phyloP scores from a whole-genome alignment of 1,140 invertebrate species.

The Lasioglossum baleicum region DNA sequence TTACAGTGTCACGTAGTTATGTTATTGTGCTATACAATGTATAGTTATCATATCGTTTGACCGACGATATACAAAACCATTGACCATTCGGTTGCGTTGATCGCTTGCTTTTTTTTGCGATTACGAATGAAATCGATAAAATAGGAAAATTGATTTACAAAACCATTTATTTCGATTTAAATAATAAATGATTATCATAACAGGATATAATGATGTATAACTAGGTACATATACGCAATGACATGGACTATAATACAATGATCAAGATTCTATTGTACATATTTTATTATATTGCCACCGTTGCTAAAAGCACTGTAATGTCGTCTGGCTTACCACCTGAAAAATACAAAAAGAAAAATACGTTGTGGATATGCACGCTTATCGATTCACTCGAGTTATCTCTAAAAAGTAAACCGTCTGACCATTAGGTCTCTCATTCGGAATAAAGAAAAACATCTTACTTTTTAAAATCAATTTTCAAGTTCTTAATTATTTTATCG shows the following conservation, averaged over 20 bases:
- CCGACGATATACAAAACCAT: too few species aligned
- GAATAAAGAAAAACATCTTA: neutral
- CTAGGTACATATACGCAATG: constrained; percentile 73
- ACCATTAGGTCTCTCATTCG: neutral
- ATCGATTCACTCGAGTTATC: constrained; percentile 13
- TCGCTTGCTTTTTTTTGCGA: too few species aligned
- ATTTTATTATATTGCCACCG: constrained; percentile 86
- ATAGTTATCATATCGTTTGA: neutral
- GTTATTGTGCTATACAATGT: constrained; percentile 26
- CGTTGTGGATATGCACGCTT: constrained; percentile 11
- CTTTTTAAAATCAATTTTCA: neutral
- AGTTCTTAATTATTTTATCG: neutral
- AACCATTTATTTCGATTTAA: constrained; percentile 71
- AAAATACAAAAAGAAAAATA: constrained; percentile 72
- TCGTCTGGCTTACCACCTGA: constrained; percentile 98
- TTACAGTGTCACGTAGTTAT: constrained; percentile 24
- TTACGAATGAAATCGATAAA: constrained; percentile 6
- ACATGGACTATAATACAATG: constrained; percentile 80
- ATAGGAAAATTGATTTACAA: constrained; percentile 60
- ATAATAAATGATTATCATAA: constrained; percentile 71
- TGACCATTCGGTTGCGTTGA: neutral
- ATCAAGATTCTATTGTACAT: constrained; percentile 74
- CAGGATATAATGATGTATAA: constrained; percentile 69
- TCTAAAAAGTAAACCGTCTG: too few species aligned
- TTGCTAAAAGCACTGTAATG: constrained; percentile 96